Percentiles rank a stretch among this genome's conserved stretches.
Evolutionary conservation across 2,888 invertebrate genomes (phyloP).

Genomic region (Lasioglossum oenotherae): DNA sequence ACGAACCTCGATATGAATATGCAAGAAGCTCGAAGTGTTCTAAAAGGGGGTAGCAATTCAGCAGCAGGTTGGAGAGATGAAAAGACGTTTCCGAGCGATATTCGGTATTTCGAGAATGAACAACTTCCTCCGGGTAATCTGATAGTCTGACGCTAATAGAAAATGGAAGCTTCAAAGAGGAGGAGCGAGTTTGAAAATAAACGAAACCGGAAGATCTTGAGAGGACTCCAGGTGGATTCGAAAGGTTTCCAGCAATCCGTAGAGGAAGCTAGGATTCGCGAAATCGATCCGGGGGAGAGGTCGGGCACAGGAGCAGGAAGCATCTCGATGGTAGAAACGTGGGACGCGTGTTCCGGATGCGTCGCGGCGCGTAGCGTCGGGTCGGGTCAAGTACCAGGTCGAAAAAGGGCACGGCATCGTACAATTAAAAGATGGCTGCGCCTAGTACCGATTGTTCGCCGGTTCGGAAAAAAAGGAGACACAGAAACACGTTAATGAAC

Average conservation of each 20-base stretch:
- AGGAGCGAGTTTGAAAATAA: neutral
- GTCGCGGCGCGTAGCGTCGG: constrained; percentile 18
- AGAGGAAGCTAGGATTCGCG: neutral
- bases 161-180: neutral
- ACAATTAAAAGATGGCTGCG: constrained; percentile 70
- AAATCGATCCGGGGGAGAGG: neutral
- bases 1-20: neutral
- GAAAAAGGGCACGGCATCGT: constrained; percentile 25
- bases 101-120: neutral
- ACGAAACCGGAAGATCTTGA: neutral
- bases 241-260: neutral
- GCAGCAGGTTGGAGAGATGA: neutral
- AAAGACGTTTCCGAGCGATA: neutral
- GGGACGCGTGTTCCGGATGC: constrained; percentile 33
- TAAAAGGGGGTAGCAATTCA: neutral
- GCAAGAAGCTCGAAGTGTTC: neutral
- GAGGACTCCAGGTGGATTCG: neutral
- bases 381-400: constrained; percentile 44
- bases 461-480: constrained; percentile 38
- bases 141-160: neutral
- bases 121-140: neutral
- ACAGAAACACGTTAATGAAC: constrained; percentile 67
- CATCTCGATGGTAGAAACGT: constrained; percentile 4
- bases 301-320: neutral
- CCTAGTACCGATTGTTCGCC: constrained; percentile 72